Conservation (phyloP, 2,797 vertebrate genomes). For the Platyrinchus mystaceus region DNA sequence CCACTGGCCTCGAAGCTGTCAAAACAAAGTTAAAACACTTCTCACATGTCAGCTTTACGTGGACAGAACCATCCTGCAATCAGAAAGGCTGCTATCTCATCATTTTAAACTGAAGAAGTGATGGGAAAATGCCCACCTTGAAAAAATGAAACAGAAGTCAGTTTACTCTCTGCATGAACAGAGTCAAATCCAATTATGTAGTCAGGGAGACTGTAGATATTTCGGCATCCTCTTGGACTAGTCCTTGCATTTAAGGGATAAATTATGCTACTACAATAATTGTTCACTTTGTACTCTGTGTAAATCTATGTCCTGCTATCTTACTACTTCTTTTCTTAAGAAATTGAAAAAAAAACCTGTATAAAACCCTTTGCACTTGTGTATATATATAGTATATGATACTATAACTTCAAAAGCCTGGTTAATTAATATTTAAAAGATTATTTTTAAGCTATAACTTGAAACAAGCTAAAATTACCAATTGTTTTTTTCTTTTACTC, state of each 20-base stretch:
- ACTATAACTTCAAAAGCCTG: background rate
- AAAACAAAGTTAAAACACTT: conserved; percentile 12
- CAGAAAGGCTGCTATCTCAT: background rate
- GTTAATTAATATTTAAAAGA: background rate
- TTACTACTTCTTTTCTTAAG: background rate
- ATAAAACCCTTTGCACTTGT: background rate
- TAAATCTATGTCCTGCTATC: background rate
- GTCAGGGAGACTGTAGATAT: background rate
- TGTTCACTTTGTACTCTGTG: background rate
- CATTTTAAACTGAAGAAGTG: background rate
- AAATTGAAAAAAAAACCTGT: background rate
- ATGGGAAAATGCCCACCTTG: background rate
- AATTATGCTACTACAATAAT: background rate
- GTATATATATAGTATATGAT: background rate
- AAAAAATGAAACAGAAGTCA: background rate
- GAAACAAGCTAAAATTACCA: background rate
- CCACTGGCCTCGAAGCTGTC: conserved; percentile 89
- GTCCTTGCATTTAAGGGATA: background rate
- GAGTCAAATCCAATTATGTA: background rate
- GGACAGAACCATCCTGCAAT: background rate
- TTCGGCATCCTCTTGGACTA: background rate
- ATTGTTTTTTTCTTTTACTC: background rate
- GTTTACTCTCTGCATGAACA: background rate
- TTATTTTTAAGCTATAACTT: background rate
- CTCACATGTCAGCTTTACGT: background rate